A percentile compares a stretch with the other conserved stretches of the same genome.
phyloP scores from a whole-genome alignment of 2,888 invertebrate species.

The Diaphora mendica region DNA sequence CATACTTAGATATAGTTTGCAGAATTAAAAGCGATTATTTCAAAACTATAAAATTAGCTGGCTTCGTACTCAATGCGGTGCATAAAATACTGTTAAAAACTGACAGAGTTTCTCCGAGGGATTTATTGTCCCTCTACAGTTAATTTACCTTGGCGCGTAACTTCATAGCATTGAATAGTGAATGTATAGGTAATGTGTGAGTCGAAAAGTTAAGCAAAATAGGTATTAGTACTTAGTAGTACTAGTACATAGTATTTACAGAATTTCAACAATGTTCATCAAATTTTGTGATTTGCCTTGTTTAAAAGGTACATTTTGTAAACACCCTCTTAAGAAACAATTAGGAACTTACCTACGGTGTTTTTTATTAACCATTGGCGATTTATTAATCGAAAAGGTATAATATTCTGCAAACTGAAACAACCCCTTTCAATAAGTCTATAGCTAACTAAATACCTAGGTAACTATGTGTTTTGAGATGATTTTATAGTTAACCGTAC shows the following conservation, averaged over 20 bases:
- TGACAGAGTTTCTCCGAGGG: conserved; percentile 56
- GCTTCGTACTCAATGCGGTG: conserved; percentile 84
- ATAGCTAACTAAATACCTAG: not conserved
- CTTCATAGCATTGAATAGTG: conserved; percentile 29
- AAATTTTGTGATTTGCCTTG: conserved; percentile 42
- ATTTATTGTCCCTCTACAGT: conserved; percentile 54
- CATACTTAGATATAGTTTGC: conserved; percentile 79
- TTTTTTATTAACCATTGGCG: conserved; percentile 22
- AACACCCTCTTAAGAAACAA: conserved; percentile 22
- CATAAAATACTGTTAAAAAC: conserved; percentile 70
- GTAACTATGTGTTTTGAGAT: not conserved
- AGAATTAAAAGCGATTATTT: conserved; percentile 82
- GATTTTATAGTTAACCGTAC: not conserved
- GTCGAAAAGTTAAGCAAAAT: conserved; percentile 41
- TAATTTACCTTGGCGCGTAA: conserved; percentile 38
- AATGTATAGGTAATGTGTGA: conserved; percentile 42
- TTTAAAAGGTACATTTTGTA: conserved; percentile 24
- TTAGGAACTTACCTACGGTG: conserved; percentile 46
- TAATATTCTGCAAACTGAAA: conserved; percentile 8
- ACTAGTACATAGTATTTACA: conserved; percentile 54
- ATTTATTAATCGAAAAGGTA: conserved; percentile 3
- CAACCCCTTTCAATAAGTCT: not conserved
- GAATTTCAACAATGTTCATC: conserved; percentile 25
- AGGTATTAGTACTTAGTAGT: conserved; percentile 24
- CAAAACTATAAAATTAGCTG: conserved; percentile 82